Evolutionary conservation across 2,113 vertebrate genomes (phyloP).

Genomic region (Penelope pileata): DNA sequence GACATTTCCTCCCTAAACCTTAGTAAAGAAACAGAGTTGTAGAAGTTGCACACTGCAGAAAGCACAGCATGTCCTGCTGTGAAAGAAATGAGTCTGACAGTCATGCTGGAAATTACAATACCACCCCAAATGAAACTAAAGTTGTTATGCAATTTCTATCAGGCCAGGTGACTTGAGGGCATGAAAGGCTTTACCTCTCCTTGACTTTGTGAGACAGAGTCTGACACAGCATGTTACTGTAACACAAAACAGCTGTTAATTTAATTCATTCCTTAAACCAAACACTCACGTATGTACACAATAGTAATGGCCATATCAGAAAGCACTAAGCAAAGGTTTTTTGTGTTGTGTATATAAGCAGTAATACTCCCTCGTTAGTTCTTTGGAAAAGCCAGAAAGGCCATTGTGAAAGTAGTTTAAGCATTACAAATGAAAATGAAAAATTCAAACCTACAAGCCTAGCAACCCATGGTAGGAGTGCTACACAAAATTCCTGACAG

Average conservation of each 20-base stretch:
- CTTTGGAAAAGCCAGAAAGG: not conserved
- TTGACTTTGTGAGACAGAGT: not conserved
- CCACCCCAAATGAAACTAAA: conserved; percentile 12
- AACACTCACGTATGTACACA: not conserved
- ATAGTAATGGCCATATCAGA: not conserved
- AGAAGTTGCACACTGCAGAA: not conserved
- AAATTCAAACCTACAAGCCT: not conserved
- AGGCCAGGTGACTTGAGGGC: not conserved
- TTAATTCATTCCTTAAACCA: not conserved
- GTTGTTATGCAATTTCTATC: conserved; percentile 42
- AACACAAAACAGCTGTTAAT: not conserved
- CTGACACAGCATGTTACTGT: not conserved
- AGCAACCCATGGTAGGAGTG: not conserved
- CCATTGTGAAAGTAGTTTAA: not conserved
- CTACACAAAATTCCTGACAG: conserved; percentile 8
- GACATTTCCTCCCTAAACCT: not conserved
- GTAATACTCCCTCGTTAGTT: rapidly evolving
- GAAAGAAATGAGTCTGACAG: conserved; percentile 30
- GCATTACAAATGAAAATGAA: not conserved
- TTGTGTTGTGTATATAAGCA: not conserved
- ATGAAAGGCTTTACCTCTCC: conserved; percentile 7
- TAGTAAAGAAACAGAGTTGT: not conserved
- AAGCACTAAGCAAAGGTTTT: not conserved
- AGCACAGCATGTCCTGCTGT: conserved; percentile 22
- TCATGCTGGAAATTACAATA: conserved; percentile 9